A percentile compares a stretch with the other conserved stretches of the same genome.
Conservation (phyloP, 2,797 vertebrate species). For the Falco cherrug region DNA sequence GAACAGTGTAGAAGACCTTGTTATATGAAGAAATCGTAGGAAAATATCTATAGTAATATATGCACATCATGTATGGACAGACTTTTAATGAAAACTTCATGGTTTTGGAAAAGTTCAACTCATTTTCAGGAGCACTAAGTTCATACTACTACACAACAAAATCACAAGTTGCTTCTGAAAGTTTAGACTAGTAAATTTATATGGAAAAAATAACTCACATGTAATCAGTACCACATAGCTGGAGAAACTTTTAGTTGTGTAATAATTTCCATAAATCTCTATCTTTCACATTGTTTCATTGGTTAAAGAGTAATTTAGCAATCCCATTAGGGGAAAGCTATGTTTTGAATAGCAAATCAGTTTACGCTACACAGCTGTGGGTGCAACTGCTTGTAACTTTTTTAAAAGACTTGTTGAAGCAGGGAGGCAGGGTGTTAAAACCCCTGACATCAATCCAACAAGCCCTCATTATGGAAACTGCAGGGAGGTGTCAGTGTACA, state of each 20-base stretch:
- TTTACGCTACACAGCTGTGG: background rate
- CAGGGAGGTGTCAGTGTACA: background rate
- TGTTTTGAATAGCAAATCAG: background rate
- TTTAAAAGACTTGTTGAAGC: background rate
- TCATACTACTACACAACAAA: background rate
- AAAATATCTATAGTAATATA: background rate
- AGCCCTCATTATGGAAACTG: fast-evolving
- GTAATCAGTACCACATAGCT: background rate
- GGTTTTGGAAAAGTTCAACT: background rate
- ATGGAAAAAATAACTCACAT: background rate
- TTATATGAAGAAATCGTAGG: background rate
- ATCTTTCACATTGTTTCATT: background rate
- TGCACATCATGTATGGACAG: background rate
- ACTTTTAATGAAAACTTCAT: background rate
- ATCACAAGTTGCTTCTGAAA: background rate
- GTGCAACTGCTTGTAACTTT: background rate
- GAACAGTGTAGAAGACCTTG: background rate
- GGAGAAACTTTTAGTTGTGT: background rate
- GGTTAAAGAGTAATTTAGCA: background rate
- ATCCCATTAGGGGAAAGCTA: background rate
- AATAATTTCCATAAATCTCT: background rate
- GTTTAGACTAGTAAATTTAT: background rate
- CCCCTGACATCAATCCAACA: background rate
- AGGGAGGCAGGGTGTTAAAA: background rate
- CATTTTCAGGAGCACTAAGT: background rate